These are phyloP conservation scores for Phoxinus dragarum DNA, from an alignment of 2,797 vertebrate species.

Conservation along the genomic window DNA sequence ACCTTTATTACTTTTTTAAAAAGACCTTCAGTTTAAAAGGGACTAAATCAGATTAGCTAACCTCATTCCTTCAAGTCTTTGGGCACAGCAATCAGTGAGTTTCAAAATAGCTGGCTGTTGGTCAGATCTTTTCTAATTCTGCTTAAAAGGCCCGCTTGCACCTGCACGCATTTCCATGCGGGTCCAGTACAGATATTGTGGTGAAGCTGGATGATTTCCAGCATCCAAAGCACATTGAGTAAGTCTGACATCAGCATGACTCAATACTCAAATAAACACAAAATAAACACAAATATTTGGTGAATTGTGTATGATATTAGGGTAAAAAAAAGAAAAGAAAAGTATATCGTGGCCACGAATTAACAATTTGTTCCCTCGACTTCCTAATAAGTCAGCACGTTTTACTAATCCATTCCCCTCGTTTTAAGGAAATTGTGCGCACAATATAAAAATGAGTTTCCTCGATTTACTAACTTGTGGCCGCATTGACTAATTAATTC, in stretches of 20 bases:
- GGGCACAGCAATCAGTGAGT: neutral
- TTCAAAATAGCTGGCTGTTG: neutral
- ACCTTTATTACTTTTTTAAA: constrained; percentile 59
- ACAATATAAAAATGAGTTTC: no score
- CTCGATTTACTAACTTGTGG: no score
- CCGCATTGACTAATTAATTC: no score
- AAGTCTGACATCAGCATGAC: neutral
- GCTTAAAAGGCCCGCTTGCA: neutral
- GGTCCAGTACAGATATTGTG: neutral
- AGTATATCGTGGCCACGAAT: no score
- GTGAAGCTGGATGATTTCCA: neutral
- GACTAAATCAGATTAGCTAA: constrained; percentile 11
- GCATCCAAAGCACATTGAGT: neutral
- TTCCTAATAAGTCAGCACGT: no score
- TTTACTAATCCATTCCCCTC: no score
- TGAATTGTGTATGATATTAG: no score
- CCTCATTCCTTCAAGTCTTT: constrained; percentile 2
- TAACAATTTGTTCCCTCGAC: no score
- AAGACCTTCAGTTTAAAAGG: constrained; percentile 57
- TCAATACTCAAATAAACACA: neutral
- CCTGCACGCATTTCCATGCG: neutral
- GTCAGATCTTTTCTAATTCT: constrained; percentile 4
- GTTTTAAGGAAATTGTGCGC: no score
- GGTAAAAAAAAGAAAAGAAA: no score
- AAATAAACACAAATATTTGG: neutral